These are phyloP conservation scores for Fulica atra DNA, from an alignment of 2,113 vertebrate species.

Conservation along the genomic window DNA sequence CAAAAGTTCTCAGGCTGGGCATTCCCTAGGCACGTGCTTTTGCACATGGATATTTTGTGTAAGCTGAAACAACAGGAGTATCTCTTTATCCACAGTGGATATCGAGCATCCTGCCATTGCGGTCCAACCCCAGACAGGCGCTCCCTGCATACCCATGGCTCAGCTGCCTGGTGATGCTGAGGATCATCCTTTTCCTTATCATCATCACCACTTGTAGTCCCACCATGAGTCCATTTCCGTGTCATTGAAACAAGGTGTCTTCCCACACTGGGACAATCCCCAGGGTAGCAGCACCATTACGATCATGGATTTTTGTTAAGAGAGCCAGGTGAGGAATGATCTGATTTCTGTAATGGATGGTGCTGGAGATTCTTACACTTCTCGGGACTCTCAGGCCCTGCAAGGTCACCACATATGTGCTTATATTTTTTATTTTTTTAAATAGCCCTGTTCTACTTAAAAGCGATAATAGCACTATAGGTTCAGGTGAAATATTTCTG, in stretches of 20 bases:
- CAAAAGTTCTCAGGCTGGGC: neutral
- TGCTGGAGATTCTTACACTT: neutral
- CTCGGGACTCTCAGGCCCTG: constrained; percentile 18
- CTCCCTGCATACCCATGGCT: accelerated
- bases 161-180: neutral
- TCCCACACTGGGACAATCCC: neutral
- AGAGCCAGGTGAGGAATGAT: neutral
- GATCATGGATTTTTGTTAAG: neutral
- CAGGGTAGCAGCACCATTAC: neutral
- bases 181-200: neutral
- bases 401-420: constrained; percentile 72
- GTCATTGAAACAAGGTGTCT: neutral
- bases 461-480: constrained; percentile 54
- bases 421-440: constrained; percentile 67
- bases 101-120: neutral
- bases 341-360: constrained; percentile 35
- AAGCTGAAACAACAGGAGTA: neutral
- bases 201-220: neutral
- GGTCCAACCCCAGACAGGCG: neutral
- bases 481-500: constrained; percentile 81
- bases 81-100: neutral
- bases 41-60: neutral
- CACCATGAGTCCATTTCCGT: neutral
- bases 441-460: constrained; percentile 64
- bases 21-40: neutral